Conservation (phyloP, 2,888 invertebrate genomes). For the Thecophora atra region DNA sequence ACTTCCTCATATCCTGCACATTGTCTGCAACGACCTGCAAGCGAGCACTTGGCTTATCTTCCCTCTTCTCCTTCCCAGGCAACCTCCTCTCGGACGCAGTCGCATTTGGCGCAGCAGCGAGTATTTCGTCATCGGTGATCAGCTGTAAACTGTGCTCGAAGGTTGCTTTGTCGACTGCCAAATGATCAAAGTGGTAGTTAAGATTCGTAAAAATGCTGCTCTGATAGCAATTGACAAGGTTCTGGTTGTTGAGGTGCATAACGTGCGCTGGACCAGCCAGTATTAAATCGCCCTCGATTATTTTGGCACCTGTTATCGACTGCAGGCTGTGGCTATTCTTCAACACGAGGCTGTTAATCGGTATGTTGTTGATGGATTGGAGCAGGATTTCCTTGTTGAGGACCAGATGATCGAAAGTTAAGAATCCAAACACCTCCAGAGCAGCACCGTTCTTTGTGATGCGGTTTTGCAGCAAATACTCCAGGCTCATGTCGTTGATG, state of each 20-base stretch:
- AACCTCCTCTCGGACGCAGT: not conserved
- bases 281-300: slow-evolving; percentile 49
- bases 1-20: slow-evolving; percentile 22
- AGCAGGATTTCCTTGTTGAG: slow-evolving; percentile 50
- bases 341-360: slow-evolving; percentile 52
- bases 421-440: slow-evolving; percentile 55
- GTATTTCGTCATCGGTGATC: not conserved
- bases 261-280: slow-evolving; percentile 56
- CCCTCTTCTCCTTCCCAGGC: not conserved
- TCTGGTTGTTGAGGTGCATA: slow-evolving; percentile 51
- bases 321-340: slow-evolving; percentile 51
- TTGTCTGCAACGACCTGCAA: slow-evolving; percentile 34
- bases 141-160: slow-evolving; percentile 52
- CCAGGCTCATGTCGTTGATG: slow-evolving; percentile 55
- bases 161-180: slow-evolving; percentile 51
- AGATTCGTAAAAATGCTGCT: slow-evolving; percentile 53
- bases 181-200: slow-evolving; percentile 55
- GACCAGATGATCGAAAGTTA: slow-evolving; percentile 56
- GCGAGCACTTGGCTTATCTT: slow-evolving; percentile 22
- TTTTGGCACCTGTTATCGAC: slow-evolving; percentile 53
- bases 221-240: slow-evolving; percentile 54
- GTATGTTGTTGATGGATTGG: slow-evolving; percentile 56
- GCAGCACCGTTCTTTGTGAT: slow-evolving; percentile 51
- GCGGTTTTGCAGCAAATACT: slow-evolving; percentile 57
- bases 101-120: not conserved